Evolutionary conservation across 2,113 vertebrate species (phyloP), one percentile per base, ranked within the genome.

Genomic region (Peromyscus californicus): DNA sequence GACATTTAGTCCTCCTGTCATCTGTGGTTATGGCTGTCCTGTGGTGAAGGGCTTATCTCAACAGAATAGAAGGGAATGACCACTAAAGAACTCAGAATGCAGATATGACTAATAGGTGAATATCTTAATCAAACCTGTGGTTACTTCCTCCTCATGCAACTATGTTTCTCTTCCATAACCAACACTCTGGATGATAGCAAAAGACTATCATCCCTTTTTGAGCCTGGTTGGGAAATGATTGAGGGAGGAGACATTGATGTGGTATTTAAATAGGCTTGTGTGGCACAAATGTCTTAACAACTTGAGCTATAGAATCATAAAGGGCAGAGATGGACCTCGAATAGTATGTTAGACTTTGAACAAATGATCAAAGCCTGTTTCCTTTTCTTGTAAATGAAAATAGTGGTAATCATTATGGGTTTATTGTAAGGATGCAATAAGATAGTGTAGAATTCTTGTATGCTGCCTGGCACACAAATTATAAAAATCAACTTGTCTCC

Each of bases 41-140:
- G 39, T 22, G 2, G 6, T 57, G 15, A 93, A 83, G 12, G 33
- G 5, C 17, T 88, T 54, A 79, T 84, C 70, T 79, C 94, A 26
- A 45, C 5, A 70, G 1, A 19, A 33, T 83, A 48, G 29, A 42
- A 90, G n/a, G 16, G 22, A 94, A 79, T n/a, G 45, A 36, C 15
- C 42, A 59, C 4, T 63, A 5, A 51, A 74, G 59, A 90, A 75
- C 69, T 7, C 0, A 7, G 33, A 39, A 63, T 45, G 9, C 26
- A 29, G 11, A 78, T 4, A 1, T 54, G 63, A 78, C 26, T 22
- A 74, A 36, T n/a, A 36, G 61, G 7, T 86, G 9, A 69, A 33
- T 74, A 36, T 84, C 51, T 79, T 79, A 79, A 79, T 94, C 70
- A 83, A 89, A 89, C 39, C 84, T 95, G 33, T 17, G 61, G 39